Conservation (phyloP, 30 jellyfish, hydroid and myxozoan species). For the Rhopilema esculentum region DNA sequence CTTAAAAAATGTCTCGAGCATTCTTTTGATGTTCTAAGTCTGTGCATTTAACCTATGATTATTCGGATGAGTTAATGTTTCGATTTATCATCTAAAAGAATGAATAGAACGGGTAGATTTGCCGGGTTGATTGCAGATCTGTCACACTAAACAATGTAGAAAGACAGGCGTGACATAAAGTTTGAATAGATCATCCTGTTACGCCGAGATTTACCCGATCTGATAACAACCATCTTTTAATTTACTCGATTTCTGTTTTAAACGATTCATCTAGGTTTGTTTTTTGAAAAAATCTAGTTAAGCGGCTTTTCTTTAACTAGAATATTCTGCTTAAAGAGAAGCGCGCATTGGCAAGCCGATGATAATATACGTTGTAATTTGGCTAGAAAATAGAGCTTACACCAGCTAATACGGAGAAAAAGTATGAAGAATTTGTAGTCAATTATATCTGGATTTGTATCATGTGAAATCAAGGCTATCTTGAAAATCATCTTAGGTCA, state of each 20-base stretch:
- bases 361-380: not conserved
- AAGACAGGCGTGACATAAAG: constrained; percentile 52
- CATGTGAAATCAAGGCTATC: constrained; percentile 53
- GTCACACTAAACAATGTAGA: constrained; percentile 11
- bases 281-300: no score
- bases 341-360: not conserved
- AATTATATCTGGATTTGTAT: constrained; percentile 47
- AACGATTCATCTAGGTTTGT: not conserved
- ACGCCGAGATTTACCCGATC: not conserved
- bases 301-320: not conserved
- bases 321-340: not conserved
- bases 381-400: not conserved
- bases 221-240: not conserved
- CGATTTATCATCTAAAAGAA: not conserved
- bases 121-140: constrained; percentile 26
- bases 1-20: not conserved
- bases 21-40: not conserved
- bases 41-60: not conserved
- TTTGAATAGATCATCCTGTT: constrained; percentile 22
- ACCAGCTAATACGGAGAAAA: not conserved
- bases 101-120: not conserved
- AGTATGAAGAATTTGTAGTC: constrained; percentile 5
- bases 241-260: not conserved
- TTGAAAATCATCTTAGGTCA: constrained; percentile 59
- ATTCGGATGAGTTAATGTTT: constrained; percentile 26